Evolutionary conservation across 1,140 invertebrate genomes (phyloP).

Genomic region (Dinoponera quadriceps): DNA sequence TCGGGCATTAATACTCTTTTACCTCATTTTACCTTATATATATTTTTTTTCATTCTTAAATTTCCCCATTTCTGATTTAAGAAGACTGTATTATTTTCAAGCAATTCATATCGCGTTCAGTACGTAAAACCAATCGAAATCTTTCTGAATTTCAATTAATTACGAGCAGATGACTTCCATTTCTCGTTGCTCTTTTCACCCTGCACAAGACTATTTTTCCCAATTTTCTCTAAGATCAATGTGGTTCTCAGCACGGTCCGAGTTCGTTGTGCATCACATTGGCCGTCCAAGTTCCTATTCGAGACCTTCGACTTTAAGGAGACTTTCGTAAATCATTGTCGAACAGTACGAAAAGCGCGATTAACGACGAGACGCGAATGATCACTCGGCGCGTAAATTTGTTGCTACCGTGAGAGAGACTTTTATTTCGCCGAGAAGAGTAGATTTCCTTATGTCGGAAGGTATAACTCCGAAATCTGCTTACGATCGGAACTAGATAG

Average conservation of each 20-base stretch:
- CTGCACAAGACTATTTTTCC: neutral
- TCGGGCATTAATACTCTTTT: too few species aligned
- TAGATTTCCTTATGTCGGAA: neutral
- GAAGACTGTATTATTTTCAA: too few species aligned
- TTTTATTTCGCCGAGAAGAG: constrained; percentile 5
- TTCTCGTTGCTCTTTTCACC: neutral
- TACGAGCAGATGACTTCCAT: neutral
- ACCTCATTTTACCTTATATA: too few species aligned
- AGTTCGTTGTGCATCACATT: neutral
- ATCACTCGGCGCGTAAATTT: neutral
- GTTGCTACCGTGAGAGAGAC: neutral
- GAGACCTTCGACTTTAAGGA: constrained; percentile 39
- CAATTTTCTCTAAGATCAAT: neutral
- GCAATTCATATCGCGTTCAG: too few species aligned
- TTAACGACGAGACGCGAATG: constrained; percentile 9
- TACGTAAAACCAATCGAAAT: too few species aligned
- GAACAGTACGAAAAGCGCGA: neutral
- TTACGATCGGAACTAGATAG: constrained; percentile 11
- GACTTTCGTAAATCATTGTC: constrained; percentile 44
- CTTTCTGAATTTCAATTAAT: too few species aligned
- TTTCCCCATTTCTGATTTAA: too few species aligned
- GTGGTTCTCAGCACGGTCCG: neutral
- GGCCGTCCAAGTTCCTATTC: constrained; percentile 7
- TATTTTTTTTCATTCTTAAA: too few species aligned
- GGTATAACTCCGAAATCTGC: constrained; percentile 22